phyloP scores from a whole-genome alignment of 2,888 invertebrate genomes.

The Limnephilus lunatus region DNA sequence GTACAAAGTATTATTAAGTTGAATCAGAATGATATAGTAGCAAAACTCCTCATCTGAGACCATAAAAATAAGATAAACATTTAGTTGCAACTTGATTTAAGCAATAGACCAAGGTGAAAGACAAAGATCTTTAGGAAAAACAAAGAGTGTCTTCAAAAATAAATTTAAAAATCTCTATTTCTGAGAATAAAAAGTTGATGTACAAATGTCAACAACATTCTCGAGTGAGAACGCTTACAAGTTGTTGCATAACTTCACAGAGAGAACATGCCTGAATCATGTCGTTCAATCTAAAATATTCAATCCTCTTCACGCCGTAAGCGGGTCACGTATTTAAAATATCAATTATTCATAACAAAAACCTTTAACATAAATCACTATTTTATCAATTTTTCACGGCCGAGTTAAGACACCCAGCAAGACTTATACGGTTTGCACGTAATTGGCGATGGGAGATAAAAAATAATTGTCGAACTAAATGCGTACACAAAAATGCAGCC shows the following conservation, averaged over 20 bases:
- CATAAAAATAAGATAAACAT: too few relatives aligned
- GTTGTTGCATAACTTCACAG: background rate
- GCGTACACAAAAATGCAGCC: background rate
- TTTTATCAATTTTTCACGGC: background rate
- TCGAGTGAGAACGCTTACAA: background rate
- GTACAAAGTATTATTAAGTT: too few relatives aligned
- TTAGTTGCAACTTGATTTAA: background rate
- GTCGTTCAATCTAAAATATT: background rate
- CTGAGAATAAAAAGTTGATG: background rate
- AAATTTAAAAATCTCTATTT: background rate
- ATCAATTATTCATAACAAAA: background rate
- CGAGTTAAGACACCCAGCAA: background rate
- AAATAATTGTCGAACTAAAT: background rate
- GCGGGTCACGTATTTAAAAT: background rate
- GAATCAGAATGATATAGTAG: too few relatives aligned
- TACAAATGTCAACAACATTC: background rate
- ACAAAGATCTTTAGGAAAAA: background rate
- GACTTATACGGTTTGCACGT: background rate
- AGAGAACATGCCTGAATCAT: background rate
- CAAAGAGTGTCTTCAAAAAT: background rate
- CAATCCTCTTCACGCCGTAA: background rate
- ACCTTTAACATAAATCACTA: background rate
- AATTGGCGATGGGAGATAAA: background rate
- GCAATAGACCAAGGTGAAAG: background rate
- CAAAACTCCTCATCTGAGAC: too few relatives aligned